Evolutionary conservation across 2,888 invertebrate species (phyloP).

Genomic region (Lampropteryx suffumata): DNA sequence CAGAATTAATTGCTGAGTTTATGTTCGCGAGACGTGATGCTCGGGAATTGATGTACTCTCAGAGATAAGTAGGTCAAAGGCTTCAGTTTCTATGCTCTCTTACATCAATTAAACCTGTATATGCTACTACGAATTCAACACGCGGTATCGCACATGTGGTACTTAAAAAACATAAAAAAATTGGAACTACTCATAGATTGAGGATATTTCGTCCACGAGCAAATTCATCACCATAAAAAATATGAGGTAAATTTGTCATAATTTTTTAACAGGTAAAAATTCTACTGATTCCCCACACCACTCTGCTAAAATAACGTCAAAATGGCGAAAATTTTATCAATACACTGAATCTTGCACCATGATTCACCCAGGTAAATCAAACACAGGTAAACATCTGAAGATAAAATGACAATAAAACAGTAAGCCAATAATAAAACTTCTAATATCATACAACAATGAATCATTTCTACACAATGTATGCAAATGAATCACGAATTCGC

Average conservation of each 20-base stretch:
- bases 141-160: too few species aligned
- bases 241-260: too few species aligned
- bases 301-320: not conserved
- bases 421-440: slow-evolving; percentile 23
- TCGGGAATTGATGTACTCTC: slow-evolving; percentile 49
- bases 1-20: slow-evolving; percentile 77
- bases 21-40: slow-evolving; percentile 66
- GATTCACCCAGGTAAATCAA: slow-evolving; percentile 26
- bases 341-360: not conserved
- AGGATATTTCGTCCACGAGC: too few species aligned
- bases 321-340: not conserved
- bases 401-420: slow-evolving; percentile 25
- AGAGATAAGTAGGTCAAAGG: slow-evolving; percentile 20
- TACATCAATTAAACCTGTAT: too few species aligned
- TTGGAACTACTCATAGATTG: too few species aligned
- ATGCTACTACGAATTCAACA: too few species aligned
- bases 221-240: too few species aligned
- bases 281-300: too few species aligned
- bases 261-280: too few species aligned
- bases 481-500: slow-evolving; percentile 26
- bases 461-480: slow-evolving; percentile 22
- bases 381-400: slow-evolving; percentile 20
- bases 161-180: too few species aligned
- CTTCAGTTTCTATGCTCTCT: not conserved
- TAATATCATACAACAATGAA: slow-evolving; percentile 26